Evolutionary conservation across 2,888 invertebrate species (phyloP).

Genomic region (Uloborus plumipes): DNA sequence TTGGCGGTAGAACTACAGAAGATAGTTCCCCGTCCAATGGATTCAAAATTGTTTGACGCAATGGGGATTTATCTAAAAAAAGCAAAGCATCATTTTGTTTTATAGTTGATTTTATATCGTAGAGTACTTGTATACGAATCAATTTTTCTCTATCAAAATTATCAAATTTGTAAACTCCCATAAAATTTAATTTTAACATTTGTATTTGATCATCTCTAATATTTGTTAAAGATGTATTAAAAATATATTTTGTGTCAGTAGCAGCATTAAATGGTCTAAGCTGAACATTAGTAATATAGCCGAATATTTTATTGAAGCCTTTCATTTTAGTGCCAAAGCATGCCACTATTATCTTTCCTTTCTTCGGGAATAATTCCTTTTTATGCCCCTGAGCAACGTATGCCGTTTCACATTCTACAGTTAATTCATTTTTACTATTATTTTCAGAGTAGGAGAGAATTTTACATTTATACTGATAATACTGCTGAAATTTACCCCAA

Average conservation of each 20-base stretch:
- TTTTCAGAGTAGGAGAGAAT: constrained; percentile 20
- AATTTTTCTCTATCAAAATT: constrained; percentile 31
- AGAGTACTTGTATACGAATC: constrained; percentile 41
- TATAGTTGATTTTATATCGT: constrained; percentile 29
- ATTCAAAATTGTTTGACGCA: constrained; percentile 36
- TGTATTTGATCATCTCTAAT: constrained; percentile 15
- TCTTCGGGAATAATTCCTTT: constrained; percentile 30
- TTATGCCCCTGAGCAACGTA: constrained; percentile 15
- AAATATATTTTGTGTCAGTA: not conserved
- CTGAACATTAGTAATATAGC: constrained; percentile 38
- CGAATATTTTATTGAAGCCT: constrained; percentile 28
- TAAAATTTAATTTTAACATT: constrained; percentile 27
- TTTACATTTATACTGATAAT: constrained; percentile 25
- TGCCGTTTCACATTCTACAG: constrained; percentile 35
- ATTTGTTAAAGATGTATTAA: not conserved
- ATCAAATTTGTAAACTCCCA: constrained; percentile 37
- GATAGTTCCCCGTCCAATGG: constrained; percentile 21
- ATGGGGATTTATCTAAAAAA: constrained; percentile 18
- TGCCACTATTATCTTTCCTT: constrained; percentile 45
- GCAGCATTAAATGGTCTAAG: constrained; percentile 7
- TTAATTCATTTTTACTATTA: constrained; percentile 11
- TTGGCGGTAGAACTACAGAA: not conserved
- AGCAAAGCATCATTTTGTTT: constrained; percentile 54
- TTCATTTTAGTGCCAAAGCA: constrained; percentile 39
- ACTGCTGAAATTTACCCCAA: constrained; percentile 36